phyloP scores from a whole-genome alignment of 2,888 invertebrate genomes.

The Cotesia congregata region DNA sequence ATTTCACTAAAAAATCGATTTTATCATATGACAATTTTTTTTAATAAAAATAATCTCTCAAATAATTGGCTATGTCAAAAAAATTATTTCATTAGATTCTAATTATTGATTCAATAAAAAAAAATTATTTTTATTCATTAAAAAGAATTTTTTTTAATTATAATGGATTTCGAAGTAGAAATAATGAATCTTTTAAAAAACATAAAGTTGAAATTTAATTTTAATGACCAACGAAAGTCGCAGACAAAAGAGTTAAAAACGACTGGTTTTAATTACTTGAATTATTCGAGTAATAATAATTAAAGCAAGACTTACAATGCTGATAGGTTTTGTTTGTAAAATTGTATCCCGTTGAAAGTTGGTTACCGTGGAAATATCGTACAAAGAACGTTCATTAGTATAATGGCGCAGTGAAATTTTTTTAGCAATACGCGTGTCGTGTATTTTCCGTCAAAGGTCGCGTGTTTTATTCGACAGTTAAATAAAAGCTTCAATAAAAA shows the following conservation, averaged over 20 bases:
- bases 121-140: too few species aligned
- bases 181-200: too few species aligned
- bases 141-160: too few species aligned
- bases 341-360: neutral
- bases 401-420: slow-evolving; percentile 50
- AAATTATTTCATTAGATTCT: too few species aligned
- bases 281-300: neutral
- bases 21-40: too few species aligned
- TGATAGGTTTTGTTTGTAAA: neutral
- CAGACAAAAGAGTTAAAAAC: neutral
- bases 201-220: too few species aligned
- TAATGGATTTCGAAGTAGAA: too few species aligned
- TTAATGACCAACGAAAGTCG: too few species aligned
- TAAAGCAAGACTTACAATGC: neutral
- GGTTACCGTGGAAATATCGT: slow-evolving; percentile 17
- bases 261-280: slow-evolving; percentile 5
- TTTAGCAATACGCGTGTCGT: slow-evolving; percentile 29
- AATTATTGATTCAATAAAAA: too few species aligned
- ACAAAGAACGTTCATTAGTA: slow-evolving; percentile 60
- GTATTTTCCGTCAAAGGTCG: slow-evolving; percentile 38
- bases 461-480: slow-evolving; percentile 22
- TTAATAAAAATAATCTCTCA: too few species aligned
- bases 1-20: too few species aligned
- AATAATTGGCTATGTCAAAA: too few species aligned
- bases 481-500: slow-evolving; percentile 32